phyloP scores from a whole-genome alignment of 2,797 vertebrate genomes.

The Sandelia bainsii region DNA sequence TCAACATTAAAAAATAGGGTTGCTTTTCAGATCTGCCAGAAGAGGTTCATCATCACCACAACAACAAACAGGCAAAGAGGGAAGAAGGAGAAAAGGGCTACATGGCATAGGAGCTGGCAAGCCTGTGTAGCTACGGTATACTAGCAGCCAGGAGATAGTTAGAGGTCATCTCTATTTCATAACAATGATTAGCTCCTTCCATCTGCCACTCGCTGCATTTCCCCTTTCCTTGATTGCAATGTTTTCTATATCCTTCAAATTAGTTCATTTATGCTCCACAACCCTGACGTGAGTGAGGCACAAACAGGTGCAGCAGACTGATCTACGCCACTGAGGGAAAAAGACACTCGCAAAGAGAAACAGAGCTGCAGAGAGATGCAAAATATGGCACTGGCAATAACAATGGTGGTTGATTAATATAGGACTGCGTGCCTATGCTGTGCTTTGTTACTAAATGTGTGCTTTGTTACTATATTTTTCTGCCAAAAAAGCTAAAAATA shows the following conservation, averaged over 20 bases:
- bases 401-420: slow-evolving; percentile 58
- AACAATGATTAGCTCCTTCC: slow-evolving; percentile 89
- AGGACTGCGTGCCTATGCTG: too few relatives aligned
- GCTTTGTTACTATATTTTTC: slow-evolving; percentile 5
- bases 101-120: slow-evolving; percentile 41
- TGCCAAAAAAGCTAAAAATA: not conserved
- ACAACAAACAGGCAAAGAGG: slow-evolving; percentile 59
- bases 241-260: slow-evolving; percentile 85
- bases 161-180: slow-evolving; percentile 89
- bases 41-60: slow-evolving; percentile 56
- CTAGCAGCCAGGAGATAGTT: slow-evolving; percentile 81
- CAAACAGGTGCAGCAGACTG: slow-evolving; percentile 83
- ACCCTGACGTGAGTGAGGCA: slow-evolving; percentile 73
- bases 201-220: slow-evolving; percentile 82
- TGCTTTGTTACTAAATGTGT: slow-evolving; percentile 9
- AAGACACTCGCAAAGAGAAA: slow-evolving; percentile 42
- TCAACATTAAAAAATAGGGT: slow-evolving; percentile 52
- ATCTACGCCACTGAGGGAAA: slow-evolving; percentile 49
- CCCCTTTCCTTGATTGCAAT: slow-evolving; percentile 85
- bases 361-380: slow-evolving; percentile 47
- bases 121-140: slow-evolving; percentile 47
- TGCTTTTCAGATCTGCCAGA: slow-evolving; percentile 70
- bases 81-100: slow-evolving; percentile 13
- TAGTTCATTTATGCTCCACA: slow-evolving; percentile 84
- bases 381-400: slow-evolving; percentile 41